Evolutionary conservation across 2,113 vertebrate species (phyloP).

Genomic region (Chaetodon auriga): DNA sequence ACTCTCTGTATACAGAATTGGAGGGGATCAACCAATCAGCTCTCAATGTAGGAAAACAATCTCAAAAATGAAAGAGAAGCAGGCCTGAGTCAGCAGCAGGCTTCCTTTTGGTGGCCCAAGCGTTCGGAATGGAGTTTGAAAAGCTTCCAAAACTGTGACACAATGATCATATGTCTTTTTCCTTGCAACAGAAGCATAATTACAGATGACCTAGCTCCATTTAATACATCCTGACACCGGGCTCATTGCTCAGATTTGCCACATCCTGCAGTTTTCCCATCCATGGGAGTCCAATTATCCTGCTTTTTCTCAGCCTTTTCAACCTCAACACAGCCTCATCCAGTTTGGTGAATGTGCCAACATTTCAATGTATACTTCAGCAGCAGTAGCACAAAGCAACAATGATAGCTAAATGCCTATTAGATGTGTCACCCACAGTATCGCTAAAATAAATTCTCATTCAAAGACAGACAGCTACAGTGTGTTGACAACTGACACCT

Average conservation of each 20-base stretch:
- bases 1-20: slow-evolving; percentile 30
- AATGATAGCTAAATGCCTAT: slow-evolving; percentile 42
- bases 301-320: slow-evolving; percentile 21
- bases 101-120: slow-evolving; percentile 40
- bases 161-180: slow-evolving; percentile 55
- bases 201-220: slow-evolving; percentile 53
- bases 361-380: neutral
- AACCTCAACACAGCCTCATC: slow-evolving; percentile 1
- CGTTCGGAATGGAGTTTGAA: slow-evolving; percentile 60
- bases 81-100: slow-evolving; percentile 62
- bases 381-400: neutral
- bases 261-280: slow-evolving; percentile 29
- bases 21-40: slow-evolving; percentile 48
- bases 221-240: slow-evolving; percentile 43
- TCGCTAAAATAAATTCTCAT: slow-evolving; percentile 28
- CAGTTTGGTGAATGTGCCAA: slow-evolving; percentile 10
- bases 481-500: slow-evolving; percentile 45
- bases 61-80: slow-evolving; percentile 49
- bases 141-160: slow-evolving; percentile 48
- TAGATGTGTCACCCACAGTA: slow-evolving; percentile 36
- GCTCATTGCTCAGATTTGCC: slow-evolving; percentile 45
- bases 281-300: slow-evolving; percentile 46
- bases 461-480: slow-evolving; percentile 20
- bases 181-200: slow-evolving; percentile 45
- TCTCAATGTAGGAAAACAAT: slow-evolving; percentile 56